Conservation (phyloP, 2,797 vertebrate species). For the Erethizon dorsatum region DNA sequence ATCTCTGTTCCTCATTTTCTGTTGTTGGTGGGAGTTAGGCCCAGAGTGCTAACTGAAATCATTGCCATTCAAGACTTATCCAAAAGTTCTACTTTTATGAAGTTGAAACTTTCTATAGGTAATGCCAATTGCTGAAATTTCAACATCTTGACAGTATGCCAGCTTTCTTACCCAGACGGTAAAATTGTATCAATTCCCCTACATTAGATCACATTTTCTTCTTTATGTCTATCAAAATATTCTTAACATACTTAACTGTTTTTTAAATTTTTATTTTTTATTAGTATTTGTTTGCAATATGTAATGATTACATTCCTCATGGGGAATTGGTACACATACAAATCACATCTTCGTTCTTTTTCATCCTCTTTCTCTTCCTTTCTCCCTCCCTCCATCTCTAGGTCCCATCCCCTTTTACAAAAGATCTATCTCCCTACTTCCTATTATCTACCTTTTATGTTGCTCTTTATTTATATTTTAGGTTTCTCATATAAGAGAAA, state of each 20-base stretch:
- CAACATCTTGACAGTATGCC: not conserved
- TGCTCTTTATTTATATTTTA: not conserved
- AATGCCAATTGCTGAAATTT: not conserved
- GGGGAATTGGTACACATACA: not conserved
- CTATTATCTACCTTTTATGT: not conserved
- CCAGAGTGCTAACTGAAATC: not conserved
- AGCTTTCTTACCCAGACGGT: not conserved
- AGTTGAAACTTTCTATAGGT: slow-evolving; percentile 2
- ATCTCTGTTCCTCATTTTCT: not conserved
- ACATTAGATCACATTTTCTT: not conserved
- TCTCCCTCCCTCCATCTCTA: not conserved
- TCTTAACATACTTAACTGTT: not conserved
- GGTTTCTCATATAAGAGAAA: not conserved
- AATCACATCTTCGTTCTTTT: not conserved
- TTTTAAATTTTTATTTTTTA: not conserved
- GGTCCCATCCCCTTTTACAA: no score
- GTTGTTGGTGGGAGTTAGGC: not conserved
- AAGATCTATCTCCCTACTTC: not conserved
- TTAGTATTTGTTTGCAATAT: not conserved
- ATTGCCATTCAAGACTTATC: not conserved
- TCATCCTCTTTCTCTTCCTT: not conserved
- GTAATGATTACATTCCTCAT: not conserved
- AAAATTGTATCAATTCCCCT: not conserved
- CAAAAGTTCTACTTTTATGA: slow-evolving; percentile 17
- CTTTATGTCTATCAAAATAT: not conserved